phyloP scores from a whole-genome alignment of 2,888 invertebrate species.

The Drosophila meridiana region DNA sequence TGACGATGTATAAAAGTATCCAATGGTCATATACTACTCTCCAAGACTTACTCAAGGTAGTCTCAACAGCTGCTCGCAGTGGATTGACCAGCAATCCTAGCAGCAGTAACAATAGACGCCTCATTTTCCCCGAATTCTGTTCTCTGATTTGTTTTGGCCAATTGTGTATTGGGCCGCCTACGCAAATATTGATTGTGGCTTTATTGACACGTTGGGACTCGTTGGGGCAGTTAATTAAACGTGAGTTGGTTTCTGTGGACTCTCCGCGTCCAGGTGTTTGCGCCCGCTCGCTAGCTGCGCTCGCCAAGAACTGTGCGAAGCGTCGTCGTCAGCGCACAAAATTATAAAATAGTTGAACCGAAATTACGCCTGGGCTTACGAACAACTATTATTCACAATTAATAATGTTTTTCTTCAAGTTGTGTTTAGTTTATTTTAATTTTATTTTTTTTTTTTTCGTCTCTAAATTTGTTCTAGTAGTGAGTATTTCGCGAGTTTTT shows the following conservation, averaged over 20 bases:
- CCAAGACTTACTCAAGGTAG: constrained; percentile 41
- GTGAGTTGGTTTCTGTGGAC: background rate
- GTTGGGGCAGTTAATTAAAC: background rate
- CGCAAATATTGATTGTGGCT: constrained; percentile 61
- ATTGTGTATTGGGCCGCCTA: constrained; percentile 46
- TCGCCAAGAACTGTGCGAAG: constrained; percentile 55
- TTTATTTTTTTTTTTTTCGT: background rate
- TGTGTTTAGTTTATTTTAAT: constrained; percentile 3
- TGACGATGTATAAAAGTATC: too few species aligned
- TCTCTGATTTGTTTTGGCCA: constrained; percentile 27
- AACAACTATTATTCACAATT: constrained; percentile 36
- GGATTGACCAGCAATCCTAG: constrained; percentile 8
- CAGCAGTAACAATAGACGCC: constrained; percentile 16
- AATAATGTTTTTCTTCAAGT: constrained; percentile 20
- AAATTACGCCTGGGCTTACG: constrained; percentile 29
- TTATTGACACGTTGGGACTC: constrained; percentile 36
- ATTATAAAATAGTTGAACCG: constrained; percentile 30
- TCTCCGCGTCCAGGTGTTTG: constrained; percentile 2
- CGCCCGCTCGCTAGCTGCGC: constrained; percentile 39
- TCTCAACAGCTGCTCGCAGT: constrained; percentile 27
- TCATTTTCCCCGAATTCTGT: constrained; percentile 34
- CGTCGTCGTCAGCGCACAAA: constrained; percentile 17
- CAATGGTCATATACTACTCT: too few species aligned
- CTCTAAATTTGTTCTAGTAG: constrained; percentile 35
- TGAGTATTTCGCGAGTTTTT: constrained; percentile 35